phyloP scores from a whole-genome alignment of 30 jellyfish, hydroid and myxozoan species.

The Mastigias papua region DNA sequence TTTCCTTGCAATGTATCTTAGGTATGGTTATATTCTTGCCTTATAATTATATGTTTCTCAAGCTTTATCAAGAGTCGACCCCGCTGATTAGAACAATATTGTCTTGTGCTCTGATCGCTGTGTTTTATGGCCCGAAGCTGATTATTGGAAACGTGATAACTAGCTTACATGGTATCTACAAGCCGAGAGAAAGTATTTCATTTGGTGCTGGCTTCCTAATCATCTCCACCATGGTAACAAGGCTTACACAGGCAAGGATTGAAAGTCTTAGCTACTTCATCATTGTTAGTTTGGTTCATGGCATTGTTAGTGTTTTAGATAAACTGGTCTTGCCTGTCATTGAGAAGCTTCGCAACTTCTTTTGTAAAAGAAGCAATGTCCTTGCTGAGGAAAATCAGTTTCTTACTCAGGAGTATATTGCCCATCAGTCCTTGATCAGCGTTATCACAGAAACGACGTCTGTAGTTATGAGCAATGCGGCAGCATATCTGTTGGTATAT shows the following conservation, averaged over 20 bases:
- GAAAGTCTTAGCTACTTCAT: constrained; percentile 9
- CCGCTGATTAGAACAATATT: neutral
- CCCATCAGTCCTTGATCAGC: constrained; percentile 20
- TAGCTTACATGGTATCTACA: neutral
- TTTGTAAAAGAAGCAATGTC: neutral
- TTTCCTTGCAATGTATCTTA: neutral
- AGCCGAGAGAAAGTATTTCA: neutral
- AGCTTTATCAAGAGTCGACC: neutral
- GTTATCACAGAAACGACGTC: constrained; percentile 34
- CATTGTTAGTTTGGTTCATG: constrained; percentile 27
- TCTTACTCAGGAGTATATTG: neutral
- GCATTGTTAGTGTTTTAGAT: constrained; percentile 13
- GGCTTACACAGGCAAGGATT: constrained; percentile 36
- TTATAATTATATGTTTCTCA: constrained; percentile 4
- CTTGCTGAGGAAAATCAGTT: neutral
- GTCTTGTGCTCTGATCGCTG: neutral
- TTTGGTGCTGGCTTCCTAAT: neutral
- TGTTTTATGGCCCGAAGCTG: constrained; percentile 18
- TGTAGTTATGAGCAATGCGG: constrained; percentile 17
- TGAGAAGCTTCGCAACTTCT: neutral
- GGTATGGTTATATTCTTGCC: neutral
- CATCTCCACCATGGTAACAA: neutral
- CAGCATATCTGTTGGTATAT: constrained; percentile 1
- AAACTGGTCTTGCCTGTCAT: constrained; percentile 17
- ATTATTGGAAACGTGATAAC: neutral